A percentile compares a stretch with the other conserved stretches of the same genome.
phyloP scores from a whole-genome alignment of 2,888 invertebrate species.

The Ichneumoninae sp. region DNA sequence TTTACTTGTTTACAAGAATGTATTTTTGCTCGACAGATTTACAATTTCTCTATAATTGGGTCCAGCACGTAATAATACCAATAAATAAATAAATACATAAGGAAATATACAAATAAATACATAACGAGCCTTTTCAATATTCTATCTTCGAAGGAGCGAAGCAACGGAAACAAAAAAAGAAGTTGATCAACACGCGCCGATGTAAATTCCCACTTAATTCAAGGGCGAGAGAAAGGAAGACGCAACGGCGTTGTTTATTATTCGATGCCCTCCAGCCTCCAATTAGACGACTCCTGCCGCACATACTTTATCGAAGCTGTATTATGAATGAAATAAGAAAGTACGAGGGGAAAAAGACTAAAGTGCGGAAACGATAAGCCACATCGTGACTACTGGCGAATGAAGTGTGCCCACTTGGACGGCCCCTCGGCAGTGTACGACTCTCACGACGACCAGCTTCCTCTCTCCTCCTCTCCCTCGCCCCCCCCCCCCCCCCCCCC shows the following conservation, averaged over 20 bases:
- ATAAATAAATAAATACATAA: too few relatives aligned
- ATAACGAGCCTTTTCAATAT: too few relatives aligned
- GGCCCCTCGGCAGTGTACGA: constrained; percentile 1
- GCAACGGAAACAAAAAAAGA: too few relatives aligned
- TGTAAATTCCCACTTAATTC: background rate
- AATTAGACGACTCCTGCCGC: background rate
- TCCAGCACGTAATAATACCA: too few relatives aligned
- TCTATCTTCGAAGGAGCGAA: too few relatives aligned
- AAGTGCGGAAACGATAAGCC: constrained; percentile 14
- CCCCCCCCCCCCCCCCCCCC: background rate
- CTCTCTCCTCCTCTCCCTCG: background rate
- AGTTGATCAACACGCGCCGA: too few relatives aligned
- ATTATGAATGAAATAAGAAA: background rate
- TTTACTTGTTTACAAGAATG: too few relatives aligned
- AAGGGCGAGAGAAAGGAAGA: constrained; percentile 1
- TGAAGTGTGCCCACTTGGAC: constrained; percentile 30
- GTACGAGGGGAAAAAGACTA: background rate
- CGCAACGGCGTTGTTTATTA: background rate
- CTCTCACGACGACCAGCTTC: constrained; percentile 40
- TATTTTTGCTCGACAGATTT: too few relatives aligned
- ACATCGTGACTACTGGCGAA: background rate
- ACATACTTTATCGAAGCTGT: background rate
- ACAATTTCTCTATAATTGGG: too few relatives aligned
- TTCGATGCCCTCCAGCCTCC: background rate
- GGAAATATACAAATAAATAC: too few relatives aligned